A percentile compares a stretch with the other conserved stretches of the same genome.
These are phyloP conservation scores for Phyllostomus hastatus DNA, from an alignment of 2,113 vertebrate species.

Conservation along the genomic window DNA sequence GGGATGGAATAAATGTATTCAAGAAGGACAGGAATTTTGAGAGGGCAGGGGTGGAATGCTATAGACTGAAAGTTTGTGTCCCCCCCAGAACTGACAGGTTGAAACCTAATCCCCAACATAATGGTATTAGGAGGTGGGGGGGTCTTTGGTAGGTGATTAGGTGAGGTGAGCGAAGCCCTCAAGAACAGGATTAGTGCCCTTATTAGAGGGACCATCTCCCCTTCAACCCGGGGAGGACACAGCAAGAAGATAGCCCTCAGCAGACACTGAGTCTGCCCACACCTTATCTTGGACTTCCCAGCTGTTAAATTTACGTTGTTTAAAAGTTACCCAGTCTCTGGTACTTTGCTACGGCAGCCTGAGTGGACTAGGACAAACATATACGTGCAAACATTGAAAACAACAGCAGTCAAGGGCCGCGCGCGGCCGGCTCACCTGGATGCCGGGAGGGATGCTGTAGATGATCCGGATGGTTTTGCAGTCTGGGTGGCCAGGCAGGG, in stretches of 20 bases:
- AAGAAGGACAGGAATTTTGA: not conserved
- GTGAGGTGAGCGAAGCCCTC: not conserved
- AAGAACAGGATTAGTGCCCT: not conserved
- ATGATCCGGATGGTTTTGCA: conserved; percentile 96
- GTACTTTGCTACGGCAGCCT: not conserved
- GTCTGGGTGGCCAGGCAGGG: conserved; percentile 92
- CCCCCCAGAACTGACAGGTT: not conserved
- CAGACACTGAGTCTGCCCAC: not conserved
- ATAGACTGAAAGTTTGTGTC: not conserved
- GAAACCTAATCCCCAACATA: not conserved
- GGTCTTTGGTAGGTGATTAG: not conserved
- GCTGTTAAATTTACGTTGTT: not conserved
- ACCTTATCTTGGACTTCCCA: not conserved
- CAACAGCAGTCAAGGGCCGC: accelerated
- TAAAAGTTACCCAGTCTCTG: not conserved
- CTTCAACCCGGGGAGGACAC: not conserved
- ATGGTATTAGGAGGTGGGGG: not conserved
- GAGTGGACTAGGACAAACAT: not conserved
- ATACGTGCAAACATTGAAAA: not conserved
- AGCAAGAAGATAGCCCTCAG: not conserved
- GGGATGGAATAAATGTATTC: not conserved
- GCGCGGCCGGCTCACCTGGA: conserved; percentile 84
- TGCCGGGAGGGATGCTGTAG: conserved; percentile 94
- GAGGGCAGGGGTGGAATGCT: not conserved
- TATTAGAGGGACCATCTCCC: not conserved